A percentile compares a stretch with the other conserved stretches of the same genome.
Evolutionary conservation across 2,888 invertebrate species (phyloP).

Genomic region (Yponomeuta sedellus): DNA sequence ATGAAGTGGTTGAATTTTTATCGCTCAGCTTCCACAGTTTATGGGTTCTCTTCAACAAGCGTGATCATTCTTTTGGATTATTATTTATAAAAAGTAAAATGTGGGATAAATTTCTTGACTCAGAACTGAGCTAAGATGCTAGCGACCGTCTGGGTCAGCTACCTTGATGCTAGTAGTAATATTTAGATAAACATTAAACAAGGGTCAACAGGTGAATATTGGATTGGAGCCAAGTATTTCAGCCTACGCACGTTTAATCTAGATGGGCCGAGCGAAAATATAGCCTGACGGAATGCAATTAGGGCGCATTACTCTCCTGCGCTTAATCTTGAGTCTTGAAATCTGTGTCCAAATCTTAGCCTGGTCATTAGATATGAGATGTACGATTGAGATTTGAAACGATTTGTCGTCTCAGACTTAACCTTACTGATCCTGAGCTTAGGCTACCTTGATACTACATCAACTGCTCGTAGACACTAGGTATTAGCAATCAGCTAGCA

Average conservation of each 20-base stretch:
- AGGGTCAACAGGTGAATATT: slow-evolving; percentile 69
- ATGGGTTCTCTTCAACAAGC: background rate
- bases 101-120: background rate
- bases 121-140: background rate
- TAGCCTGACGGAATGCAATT: background rate
- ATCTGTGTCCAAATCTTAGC: slow-evolving; percentile 64
- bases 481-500: too few relatives aligned
- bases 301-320: background rate
- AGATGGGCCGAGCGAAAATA: background rate
- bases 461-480: too few relatives aligned
- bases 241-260: slow-evolving; percentile 48
- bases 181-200: slow-evolving; percentile 63
- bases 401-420: too few relatives aligned
- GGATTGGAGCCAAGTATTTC: slow-evolving; percentile 50
- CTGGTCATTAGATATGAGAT: slow-evolving; percentile 41
- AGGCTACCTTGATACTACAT: too few relatives aligned
- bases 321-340: slow-evolving; percentile 39
- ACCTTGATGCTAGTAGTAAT: slow-evolving; percentile 54
- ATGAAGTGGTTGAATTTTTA: background rate
- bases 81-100: background rate
- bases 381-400: background rate
- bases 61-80: background rate
- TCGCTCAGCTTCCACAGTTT: background rate
- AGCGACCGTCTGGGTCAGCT: slow-evolving; percentile 35
- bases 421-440: too few relatives aligned